Conservation (phyloP, 2,797 vertebrate species). For the Spizella passerina region DNA sequence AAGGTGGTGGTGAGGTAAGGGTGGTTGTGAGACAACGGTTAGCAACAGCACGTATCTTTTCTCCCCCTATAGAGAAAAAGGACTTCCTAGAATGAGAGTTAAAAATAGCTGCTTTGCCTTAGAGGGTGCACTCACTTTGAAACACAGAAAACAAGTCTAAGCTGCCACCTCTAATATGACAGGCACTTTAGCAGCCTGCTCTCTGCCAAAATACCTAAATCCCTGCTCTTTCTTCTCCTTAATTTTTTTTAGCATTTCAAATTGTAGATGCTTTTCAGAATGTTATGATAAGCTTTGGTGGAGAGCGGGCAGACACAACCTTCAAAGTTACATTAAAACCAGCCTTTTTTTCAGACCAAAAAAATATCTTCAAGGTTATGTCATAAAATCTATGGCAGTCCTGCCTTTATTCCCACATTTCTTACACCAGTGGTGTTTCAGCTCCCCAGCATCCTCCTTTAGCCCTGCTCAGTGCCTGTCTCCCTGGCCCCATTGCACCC, state of each 20-base stretch:
- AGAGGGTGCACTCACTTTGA: background rate
- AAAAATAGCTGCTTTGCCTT: constrained; percentile 23
- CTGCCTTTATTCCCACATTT: background rate
- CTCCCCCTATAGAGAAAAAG: background rate
- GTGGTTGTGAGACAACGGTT: background rate
- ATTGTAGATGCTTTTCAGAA: background rate
- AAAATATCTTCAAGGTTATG: background rate
- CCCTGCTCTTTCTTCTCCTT: background rate
- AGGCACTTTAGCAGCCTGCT: background rate
- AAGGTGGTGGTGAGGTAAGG: background rate
- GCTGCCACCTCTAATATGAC: background rate
- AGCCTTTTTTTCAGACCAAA: background rate
- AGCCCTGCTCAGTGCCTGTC: background rate
- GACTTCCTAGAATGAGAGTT: background rate
- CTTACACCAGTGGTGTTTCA: background rate
- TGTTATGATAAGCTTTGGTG: background rate
- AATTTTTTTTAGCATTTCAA: background rate
- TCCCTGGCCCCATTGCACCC: background rate
- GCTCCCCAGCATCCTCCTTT: background rate
- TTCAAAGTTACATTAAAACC: background rate
- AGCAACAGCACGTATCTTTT: background rate
- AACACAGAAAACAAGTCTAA: background rate
- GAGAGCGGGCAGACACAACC: background rate
- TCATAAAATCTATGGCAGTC: background rate
- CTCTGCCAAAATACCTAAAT: background rate